Conservation (phyloP, 1,140 invertebrate genomes). For the Anastrepha obliqua region DNA sequence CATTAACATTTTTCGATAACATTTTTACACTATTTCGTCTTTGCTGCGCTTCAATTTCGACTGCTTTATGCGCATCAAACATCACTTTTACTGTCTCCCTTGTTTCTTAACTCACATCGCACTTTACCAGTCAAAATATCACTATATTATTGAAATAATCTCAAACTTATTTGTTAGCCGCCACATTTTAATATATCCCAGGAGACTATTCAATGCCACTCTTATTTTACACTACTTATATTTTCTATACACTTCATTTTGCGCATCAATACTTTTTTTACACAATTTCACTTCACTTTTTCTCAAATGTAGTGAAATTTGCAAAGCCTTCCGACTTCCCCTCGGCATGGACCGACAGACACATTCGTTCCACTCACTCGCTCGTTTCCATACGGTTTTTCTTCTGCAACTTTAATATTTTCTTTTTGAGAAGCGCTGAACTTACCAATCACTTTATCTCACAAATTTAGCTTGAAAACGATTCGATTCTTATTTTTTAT, state of each 20-base stretch:
- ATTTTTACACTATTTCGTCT: slow-evolving; percentile 37
- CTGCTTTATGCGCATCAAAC: background rate
- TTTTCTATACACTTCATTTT: background rate
- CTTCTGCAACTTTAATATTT: background rate
- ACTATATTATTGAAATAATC: background rate
- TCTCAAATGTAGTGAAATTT: slow-evolving; percentile 8
- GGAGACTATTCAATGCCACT: background rate
- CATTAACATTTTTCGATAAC: slow-evolving; percentile 30
- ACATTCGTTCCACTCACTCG: slow-evolving; percentile 37
- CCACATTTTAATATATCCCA: background rate
- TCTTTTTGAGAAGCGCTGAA: background rate
- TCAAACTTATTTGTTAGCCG: background rate
- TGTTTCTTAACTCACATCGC: slow-evolving; percentile 1
- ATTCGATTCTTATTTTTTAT: slow-evolving; percentile 1
- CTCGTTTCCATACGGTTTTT: slow-evolving; percentile 40
- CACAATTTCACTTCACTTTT: slow-evolving; percentile 17
- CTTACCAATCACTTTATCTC: background rate
- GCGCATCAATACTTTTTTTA: slow-evolving; percentile 28
- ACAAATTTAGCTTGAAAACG: background rate
- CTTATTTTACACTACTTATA: background rate
- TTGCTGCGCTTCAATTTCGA: background rate
- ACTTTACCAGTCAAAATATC: slow-evolving; percentile 13
- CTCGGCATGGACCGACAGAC: slow-evolving; percentile 26
- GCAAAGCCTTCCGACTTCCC: slow-evolving; percentile 28
- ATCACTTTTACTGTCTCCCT: slow-evolving; percentile 1